Base-by-base conservation (phyloP, 1,140 invertebrate genomes). In the Oryctes rhinoceros region DNA sequence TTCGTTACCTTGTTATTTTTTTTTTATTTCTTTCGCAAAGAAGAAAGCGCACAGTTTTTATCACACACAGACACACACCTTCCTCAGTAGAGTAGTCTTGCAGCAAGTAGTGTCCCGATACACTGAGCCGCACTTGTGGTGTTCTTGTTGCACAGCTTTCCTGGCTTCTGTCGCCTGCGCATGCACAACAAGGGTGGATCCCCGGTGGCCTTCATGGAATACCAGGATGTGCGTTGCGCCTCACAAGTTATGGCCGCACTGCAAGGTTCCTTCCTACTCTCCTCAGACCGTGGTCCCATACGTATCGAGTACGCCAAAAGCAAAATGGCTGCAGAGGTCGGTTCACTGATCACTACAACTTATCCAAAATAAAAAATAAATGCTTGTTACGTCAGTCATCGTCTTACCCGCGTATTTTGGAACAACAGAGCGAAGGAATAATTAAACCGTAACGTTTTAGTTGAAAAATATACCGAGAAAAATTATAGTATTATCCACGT, bases 251-350 rank as follows among this genome's bases (percentile, higher is more conserved):
- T 98, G 94, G 92, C 93, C 84, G 92, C 94, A 85, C 93, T 99
- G 83, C 97, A 99, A 90, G 97, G 97, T 87, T 96, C 96, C 87
- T 95, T 97, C 88, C 93, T 99, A 83, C 92, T 97, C 87, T 97
- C 96, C 88, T 98, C 96, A 81, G 97, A 98, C 88, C 93, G 95
- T 84, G 96, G 96, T 86, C 96, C 97, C 87, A 98, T 99, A 89
- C 94, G 97, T 89, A 98, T 99, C 89, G 98, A 99, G 92, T 99
- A 97, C 91, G 97, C 97, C 88, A 97, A 97, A 91, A 97, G 95
- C 90, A 98, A 98, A 93, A 98, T 99, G 97, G 92, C 91, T 86
- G 92, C 92, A 81, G 95, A 96, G 91, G 92, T 94, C 90, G 91
- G 89, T 71, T 71, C 65, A 71, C 18, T 71, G 24, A 59, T 71